phyloP scores from a whole-genome alignment of 1,140 invertebrate species.

The Habropoda laboriosa region DNA sequence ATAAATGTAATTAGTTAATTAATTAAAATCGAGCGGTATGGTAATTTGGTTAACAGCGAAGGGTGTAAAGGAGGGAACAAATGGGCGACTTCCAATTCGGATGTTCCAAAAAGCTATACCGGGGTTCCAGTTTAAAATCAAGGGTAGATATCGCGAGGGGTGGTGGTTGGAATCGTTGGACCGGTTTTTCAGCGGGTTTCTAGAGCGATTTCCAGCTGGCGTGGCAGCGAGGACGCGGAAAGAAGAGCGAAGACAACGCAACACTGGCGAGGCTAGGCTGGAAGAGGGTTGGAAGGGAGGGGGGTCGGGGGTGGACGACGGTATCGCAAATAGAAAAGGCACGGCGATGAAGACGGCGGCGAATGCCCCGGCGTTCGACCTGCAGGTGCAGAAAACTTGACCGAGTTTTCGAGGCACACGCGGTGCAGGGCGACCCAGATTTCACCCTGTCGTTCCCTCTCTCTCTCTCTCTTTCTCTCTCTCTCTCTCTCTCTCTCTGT shows the following conservation, averaged over 20 bases:
- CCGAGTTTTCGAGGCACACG: slow-evolving; percentile 75
- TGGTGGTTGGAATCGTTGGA: neutral
- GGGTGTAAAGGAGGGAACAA: too few relatives aligned
- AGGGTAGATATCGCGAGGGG: too few relatives aligned
- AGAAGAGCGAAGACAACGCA: neutral
- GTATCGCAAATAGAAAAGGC: slow-evolving; percentile 44
- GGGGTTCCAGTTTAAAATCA: too few relatives aligned
- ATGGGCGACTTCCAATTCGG: neutral
- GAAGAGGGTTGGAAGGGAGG: too few relatives aligned
- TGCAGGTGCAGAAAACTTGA: slow-evolving; percentile 79
- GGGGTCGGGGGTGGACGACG: neutral
- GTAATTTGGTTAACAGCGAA: too few relatives aligned
- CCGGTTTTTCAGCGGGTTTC: neutral
- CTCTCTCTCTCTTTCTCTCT: neutral
- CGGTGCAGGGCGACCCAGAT: slow-evolving; percentile 74
- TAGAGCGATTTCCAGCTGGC: neutral
- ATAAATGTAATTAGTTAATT: too few relatives aligned
- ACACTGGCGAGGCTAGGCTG: neutral
- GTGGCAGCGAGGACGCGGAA: neutral
- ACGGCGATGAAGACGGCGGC: slow-evolving; percentile 7
- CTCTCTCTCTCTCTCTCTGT: neutral
- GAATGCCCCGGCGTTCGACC: slow-evolving; percentile 61
- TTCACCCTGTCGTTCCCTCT: slow-evolving; percentile 19
- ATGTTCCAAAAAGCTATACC: neutral
- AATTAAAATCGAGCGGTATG: too few relatives aligned